phyloP scores from a whole-genome alignment of 2,797 vertebrate species.

The Glossophaga mutica region DNA sequence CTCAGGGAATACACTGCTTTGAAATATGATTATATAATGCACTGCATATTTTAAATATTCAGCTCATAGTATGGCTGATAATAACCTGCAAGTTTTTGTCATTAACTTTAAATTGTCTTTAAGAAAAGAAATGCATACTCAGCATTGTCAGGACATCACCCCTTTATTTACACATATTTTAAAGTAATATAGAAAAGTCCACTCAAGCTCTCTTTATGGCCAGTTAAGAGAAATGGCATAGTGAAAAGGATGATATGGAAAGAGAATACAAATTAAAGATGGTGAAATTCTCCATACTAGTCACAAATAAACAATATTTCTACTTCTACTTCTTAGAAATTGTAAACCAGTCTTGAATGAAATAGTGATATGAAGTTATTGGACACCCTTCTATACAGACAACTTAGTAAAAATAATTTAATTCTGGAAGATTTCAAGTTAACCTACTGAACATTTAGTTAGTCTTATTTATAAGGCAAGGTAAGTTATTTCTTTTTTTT shows the following conservation, averaged over 20 bases:
- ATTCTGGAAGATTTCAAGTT: background rate
- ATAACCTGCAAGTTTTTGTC: constrained; percentile 49
- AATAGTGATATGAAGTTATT: background rate
- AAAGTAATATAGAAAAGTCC: constrained; percentile 46
- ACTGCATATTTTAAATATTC: constrained; percentile 53
- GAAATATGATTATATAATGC: background rate
- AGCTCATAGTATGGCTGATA: constrained; percentile 25
- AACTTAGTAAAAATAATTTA: background rate
- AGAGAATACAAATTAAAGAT: constrained; percentile 42
- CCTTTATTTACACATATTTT: constrained; percentile 57
- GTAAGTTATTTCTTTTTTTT: background rate
- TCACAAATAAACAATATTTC: background rate
- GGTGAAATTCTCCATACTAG: background rate
- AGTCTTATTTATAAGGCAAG: background rate
- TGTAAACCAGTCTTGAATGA: background rate
- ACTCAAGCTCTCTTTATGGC: background rate
- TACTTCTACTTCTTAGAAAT: background rate
- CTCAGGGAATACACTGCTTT: constrained; percentile 34
- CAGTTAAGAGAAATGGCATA: constrained; percentile 7
- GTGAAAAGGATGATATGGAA: background rate
- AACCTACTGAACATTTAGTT: background rate
- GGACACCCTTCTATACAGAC: background rate
- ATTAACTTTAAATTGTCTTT: constrained; percentile 65
- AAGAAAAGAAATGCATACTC: constrained; percentile 14
- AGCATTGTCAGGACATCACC: constrained; percentile 13